Evolutionary conservation across 1,140 invertebrate species (phyloP), one percentile per base, ranked within the genome.

Genomic region (Hydropsyche tenuis): DNA sequence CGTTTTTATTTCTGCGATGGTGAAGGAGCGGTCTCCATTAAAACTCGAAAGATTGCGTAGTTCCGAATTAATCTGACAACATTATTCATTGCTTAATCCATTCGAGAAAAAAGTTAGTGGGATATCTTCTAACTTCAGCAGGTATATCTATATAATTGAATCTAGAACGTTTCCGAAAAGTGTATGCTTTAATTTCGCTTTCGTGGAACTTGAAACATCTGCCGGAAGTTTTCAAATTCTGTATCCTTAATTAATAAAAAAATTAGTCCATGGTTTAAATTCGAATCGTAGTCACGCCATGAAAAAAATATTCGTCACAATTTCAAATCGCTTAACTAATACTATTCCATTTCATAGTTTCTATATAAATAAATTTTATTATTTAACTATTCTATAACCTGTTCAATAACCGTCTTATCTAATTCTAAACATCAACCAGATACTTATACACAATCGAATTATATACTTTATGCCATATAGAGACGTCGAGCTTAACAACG

Each of bases 41-140:
- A 25, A 60, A 25, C 56, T 60, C 56, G 22, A 4, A 27, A 23
- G 56, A 60, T 60, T 27, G 22, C 56, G 22, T 60, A 60, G 56
- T 60, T 60, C 56, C 23, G 9, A 60, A 60, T 60, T 60, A 60
- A 60, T 60, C 56, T 60, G 56, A 60, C 56, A 27, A 27, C 56
- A 60, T 60, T 22, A 60, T 60, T 60, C 56, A 60, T 60, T 60
- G 56, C 22, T 22, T 60, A 25, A 23, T 60, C 23, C 56, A 22
- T 60, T 60, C 25, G 23, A 60, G 23, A 60, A 20, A 11, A 60
- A 25, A 37, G 30, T 37, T 37, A 37, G 30, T 37, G 3, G 30
- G 30, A 37, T 37, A 37, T 20, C 48, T 53, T 20, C 6, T 9
- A 16, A 18, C 18, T 53, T 53, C 20, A 53, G 48, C 56, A 60